Percentiles rank a stretch among this genome's conserved stretches.
phyloP scores from a whole-genome alignment of 1,140 invertebrate genomes.

The Plectrocnemia conspersa region DNA sequence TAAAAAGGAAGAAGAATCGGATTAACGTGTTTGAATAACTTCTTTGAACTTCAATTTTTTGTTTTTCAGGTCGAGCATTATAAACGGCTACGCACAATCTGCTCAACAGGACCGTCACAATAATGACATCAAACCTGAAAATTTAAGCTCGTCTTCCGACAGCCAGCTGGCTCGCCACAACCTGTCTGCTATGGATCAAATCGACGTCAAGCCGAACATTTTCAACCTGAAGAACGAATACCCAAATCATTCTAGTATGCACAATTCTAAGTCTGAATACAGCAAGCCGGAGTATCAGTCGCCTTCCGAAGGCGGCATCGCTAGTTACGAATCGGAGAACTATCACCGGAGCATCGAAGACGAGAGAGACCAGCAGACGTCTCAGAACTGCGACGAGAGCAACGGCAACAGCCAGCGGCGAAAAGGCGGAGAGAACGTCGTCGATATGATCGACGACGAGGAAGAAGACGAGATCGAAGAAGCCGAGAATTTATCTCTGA shows the following conservation, averaged over 20 bases:
- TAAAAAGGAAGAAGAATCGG: too few species aligned
- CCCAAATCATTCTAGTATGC: constrained; percentile 43
- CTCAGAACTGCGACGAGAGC: constrained; percentile 27
- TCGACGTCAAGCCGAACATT: constrained; percentile 50
- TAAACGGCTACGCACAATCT: constrained; percentile 46
- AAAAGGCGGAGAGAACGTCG: constrained; percentile 20
- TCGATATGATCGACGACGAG: constrained; percentile 31
- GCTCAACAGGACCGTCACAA: constrained; percentile 43
- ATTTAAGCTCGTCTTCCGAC: constrained; percentile 40
- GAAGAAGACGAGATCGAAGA: constrained; percentile 34
- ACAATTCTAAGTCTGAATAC: constrained; percentile 27
- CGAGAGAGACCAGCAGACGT: constrained; percentile 18
- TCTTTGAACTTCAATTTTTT: constrained; percentile 5
- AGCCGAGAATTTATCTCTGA: constrained; percentile 50
- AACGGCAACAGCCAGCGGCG: constrained; percentile 2
- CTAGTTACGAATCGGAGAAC: constrained; percentile 16
- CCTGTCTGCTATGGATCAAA: constrained; percentile 39
- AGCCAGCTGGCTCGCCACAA: constrained; percentile 22
- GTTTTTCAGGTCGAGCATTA: constrained; percentile 43
- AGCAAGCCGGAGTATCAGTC: constrained; percentile 24
- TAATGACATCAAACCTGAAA: constrained; percentile 49
- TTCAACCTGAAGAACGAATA: constrained; percentile 50
- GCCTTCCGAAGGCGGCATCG: constrained; percentile 39
- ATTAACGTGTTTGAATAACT: constrained; percentile 12
- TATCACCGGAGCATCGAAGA: constrained; percentile 19